A percentile compares a stretch with the other conserved stretches of the same genome.
phyloP scores from a whole-genome alignment of 2,113 vertebrate genomes.

The Pseudolaguvia tuberculata region DNA sequence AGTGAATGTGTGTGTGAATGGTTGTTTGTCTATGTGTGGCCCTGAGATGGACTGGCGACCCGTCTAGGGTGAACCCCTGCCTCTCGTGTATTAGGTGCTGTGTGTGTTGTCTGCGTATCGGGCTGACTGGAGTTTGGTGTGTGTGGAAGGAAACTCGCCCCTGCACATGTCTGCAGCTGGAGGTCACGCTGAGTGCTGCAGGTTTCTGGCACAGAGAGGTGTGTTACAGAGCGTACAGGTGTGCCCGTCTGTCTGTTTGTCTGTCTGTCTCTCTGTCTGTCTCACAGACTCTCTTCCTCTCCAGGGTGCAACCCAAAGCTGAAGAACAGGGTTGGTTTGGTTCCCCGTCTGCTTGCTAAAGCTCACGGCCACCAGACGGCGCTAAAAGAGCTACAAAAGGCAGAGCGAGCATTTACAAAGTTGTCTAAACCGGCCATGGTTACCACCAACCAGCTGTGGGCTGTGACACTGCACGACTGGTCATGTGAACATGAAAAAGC shows the following conservation, averaged over 20 bases:
- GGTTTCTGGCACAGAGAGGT: constrained; percentile 83
- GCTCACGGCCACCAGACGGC: constrained; percentile 66
- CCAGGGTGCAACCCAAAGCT: constrained; percentile 77
- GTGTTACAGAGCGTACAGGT: constrained; percentile 35
- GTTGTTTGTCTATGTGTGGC: no score
- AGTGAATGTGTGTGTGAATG: no score
- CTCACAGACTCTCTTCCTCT: neutral
- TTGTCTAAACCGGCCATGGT: constrained; percentile 54
- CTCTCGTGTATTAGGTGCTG: constrained; percentile 44
- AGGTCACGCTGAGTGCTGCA: constrained; percentile 76
- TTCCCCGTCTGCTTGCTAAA: constrained; percentile 68
- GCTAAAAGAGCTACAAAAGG: constrained; percentile 63
- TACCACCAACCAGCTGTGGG: constrained; percentile 69
- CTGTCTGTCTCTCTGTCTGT: neutral
- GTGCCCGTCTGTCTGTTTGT: no score
- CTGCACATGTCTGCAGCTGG: constrained; percentile 75
- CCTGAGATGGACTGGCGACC: no score
- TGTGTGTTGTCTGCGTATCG: constrained; percentile 62
- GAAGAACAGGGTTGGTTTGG: constrained; percentile 66
- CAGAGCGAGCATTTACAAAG: constrained; percentile 61
- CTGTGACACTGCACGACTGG: constrained; percentile 77
- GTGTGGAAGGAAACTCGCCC: constrained; percentile 73
- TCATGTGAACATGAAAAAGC: constrained; percentile 64
- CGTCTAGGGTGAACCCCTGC: no score
- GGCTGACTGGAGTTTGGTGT: constrained; percentile 71